Conservation (phyloP, 2,888 invertebrate genomes). For the Octodonta nipae region DNA sequence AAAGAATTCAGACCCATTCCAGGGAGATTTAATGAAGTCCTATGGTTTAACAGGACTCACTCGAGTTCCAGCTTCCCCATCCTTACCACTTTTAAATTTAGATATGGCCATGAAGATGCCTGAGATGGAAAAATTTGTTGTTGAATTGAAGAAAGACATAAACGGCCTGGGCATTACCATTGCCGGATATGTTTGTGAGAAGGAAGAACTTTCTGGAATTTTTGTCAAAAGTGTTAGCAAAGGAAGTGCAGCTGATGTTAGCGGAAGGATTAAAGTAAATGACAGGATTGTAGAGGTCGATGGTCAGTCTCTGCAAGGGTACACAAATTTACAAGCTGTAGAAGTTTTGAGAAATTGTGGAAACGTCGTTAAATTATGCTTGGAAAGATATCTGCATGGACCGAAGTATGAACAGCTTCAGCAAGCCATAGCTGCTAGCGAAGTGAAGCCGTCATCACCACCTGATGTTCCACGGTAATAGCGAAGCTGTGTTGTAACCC, state of each 20-base stretch:
- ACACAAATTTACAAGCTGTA: slow-evolving; percentile 93
- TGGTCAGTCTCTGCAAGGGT: slow-evolving; percentile 83
- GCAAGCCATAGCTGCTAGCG: slow-evolving; percentile 74
- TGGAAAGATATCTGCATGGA: slow-evolving; percentile 81
- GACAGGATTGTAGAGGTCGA: slow-evolving; percentile 98
- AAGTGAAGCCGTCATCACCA: slow-evolving; percentile 47
- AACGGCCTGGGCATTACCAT: slow-evolving; percentile 92
- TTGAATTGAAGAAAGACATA: slow-evolving; percentile 83
- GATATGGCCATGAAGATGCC: slow-evolving; percentile 55
- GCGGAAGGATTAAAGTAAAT: slow-evolving; percentile 87
- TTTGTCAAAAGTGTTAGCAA: slow-evolving; percentile 96
- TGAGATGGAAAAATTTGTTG: slow-evolving; percentile 87
- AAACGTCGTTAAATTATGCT: slow-evolving; percentile 71
- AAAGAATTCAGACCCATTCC: slow-evolving; percentile 21
- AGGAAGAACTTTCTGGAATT: slow-evolving; percentile 95
- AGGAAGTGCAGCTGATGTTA: slow-evolving; percentile 88
- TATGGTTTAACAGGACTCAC: slow-evolving; percentile 25
- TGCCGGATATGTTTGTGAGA: slow-evolving; percentile 92
- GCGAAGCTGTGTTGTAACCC: slow-evolving; percentile 24
- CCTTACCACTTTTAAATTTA: slow-evolving; percentile 37
- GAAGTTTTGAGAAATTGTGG: slow-evolving; percentile 91
- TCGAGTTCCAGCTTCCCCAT: slow-evolving; percentile 34
- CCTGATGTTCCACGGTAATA: slow-evolving; percentile 44
- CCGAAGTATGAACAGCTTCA: slow-evolving; percentile 80
- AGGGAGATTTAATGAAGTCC: slow-evolving; percentile 33